Conservation (phyloP, 2,797 vertebrate species). For the Molothrus aeneus region DNA sequence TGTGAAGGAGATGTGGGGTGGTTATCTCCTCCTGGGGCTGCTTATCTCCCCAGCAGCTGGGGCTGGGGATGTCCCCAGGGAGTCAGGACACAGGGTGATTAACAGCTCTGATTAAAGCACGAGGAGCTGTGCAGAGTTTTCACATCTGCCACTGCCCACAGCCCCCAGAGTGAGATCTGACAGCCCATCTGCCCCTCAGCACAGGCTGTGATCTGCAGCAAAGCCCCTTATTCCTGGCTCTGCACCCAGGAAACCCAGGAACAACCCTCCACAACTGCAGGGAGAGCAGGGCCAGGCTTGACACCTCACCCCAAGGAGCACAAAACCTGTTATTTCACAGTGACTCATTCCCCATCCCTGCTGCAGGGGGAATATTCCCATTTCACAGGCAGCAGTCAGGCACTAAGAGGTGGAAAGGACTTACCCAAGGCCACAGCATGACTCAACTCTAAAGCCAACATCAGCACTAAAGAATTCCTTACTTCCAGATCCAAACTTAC, state of each 20-base stretch:
- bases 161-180: rapidly evolving
- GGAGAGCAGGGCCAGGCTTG: background rate
- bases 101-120: background rate
- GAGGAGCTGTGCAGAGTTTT: background rate
- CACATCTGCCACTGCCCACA: background rate
- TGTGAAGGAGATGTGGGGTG: conserved; percentile 53
- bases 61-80: background rate
- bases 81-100: background rate
- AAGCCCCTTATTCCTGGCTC: background rate
- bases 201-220: background rate
- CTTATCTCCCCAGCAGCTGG: too few relatives aligned
- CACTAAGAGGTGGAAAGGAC: conserved; percentile 42
- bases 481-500: conserved; percentile 9
- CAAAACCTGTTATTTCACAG: background rate
- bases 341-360: conserved; percentile 22
- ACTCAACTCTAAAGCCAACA: conserved; percentile 49
- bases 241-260: background rate
- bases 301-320: background rate
- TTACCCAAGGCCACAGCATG: conserved; percentile 51
- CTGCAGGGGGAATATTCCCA: conserved; percentile 29
- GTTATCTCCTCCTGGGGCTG: background rate
- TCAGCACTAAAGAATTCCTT: conserved; percentile 57
- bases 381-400: conserved; percentile 5
- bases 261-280: background rate
- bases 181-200: background rate